phyloP scores from a whole-genome alignment of 2,113 vertebrate genomes.

The Camarhynchus parvulus region DNA sequence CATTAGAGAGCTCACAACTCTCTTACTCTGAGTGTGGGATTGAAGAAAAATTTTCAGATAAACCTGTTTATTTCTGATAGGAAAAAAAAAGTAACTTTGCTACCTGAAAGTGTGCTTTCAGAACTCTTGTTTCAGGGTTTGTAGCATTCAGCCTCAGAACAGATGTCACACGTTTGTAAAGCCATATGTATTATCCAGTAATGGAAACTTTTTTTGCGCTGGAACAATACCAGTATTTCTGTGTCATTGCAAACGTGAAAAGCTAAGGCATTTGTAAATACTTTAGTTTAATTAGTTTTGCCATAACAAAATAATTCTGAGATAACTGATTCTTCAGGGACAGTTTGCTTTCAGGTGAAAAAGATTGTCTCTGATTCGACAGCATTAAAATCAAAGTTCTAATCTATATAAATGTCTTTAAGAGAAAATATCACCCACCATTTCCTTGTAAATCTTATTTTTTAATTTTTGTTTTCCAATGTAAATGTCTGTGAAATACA shows the following conservation, averaged over 20 bases:
- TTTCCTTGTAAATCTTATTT: not conserved
- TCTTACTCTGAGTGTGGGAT: not conserved
- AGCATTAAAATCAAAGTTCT: not conserved
- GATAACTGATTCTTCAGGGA: not conserved
- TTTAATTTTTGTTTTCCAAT: not conserved
- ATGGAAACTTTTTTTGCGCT: not conserved
- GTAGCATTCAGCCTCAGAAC: not conserved
- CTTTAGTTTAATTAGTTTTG: not conserved
- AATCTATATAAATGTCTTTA: not conserved
- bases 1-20: not conserved
- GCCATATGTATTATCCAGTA: no score
- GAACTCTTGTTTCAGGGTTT: not conserved
- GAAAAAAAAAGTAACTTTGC: not conserved
- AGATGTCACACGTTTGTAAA: accelerated
- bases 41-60: not conserved
- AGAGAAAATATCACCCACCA: not conserved
- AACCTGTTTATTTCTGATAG: not conserved
- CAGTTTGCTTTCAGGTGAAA: not conserved
- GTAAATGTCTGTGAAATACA: not conserved
- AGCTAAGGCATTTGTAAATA: not conserved
- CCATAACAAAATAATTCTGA: not conserved
- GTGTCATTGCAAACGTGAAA: not conserved
- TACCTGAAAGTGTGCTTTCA: not conserved
- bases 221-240: not conserved
- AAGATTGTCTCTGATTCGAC: not conserved